These are phyloP conservation scores for Lepidotrigona ventralis DNA, from an alignment of 1,140 invertebrate genomes.

Conservation along the genomic window DNA sequence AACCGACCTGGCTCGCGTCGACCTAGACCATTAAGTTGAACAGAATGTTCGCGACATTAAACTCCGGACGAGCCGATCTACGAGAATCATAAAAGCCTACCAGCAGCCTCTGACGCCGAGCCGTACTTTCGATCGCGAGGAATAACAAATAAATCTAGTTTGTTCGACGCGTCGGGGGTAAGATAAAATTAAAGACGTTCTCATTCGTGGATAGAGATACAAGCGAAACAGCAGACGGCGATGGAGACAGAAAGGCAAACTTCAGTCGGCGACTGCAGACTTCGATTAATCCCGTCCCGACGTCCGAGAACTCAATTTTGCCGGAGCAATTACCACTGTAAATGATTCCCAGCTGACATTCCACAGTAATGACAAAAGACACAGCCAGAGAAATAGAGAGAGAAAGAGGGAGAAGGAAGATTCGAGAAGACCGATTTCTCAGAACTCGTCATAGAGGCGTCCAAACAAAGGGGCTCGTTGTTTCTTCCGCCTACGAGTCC, in stretches of 20 bases:
- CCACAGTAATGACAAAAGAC: constrained; percentile 67
- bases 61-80: not conserved
- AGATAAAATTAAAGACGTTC: not conserved
- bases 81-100: constrained; percentile 12
- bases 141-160: constrained; percentile 9
- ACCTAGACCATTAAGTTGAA: not conserved
- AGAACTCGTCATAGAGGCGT: constrained; percentile 32
- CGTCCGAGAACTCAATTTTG: constrained; percentile 71
- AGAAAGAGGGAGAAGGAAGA: no score
- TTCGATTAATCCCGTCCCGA: constrained; percentile 65
- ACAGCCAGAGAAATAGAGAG: constrained; percentile 10
- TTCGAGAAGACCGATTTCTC: constrained; percentile 49
- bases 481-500: constrained; percentile 41
- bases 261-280: constrained; percentile 18
- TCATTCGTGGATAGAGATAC: not conserved
- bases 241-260: not conserved
- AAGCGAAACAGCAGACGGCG: no score
- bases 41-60: constrained; percentile 11
- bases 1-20: not conserved
- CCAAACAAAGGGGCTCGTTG: constrained; percentile 50
- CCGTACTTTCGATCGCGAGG: not conserved
- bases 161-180: not conserved
- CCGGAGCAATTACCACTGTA: constrained; percentile 67
- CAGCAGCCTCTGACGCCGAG: no score
- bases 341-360: constrained; percentile 69